Evolutionary conservation across 2,797 vertebrate species (phyloP), one percentile per base, ranked within the genome.

Genomic region (Picus viridis): DNA sequence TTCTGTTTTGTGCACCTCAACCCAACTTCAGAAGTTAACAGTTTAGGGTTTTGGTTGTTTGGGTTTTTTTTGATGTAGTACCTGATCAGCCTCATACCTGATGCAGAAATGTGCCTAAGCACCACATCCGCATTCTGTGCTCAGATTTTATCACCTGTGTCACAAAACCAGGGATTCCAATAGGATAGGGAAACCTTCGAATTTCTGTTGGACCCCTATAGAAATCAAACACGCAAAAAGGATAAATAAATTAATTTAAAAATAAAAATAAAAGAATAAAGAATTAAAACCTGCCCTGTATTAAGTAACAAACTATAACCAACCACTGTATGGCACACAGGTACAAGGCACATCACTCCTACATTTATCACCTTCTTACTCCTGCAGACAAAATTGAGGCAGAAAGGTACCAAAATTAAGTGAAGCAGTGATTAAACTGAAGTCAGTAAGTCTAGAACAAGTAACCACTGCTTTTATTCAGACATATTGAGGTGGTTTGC

Each of bases 321-420:
- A 71, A 49, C 8, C 6, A 5, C 24, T 34, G 3, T 16, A 17
- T 16, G 30, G 11, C 45, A 57, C 62, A 43, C 1, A 2, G 19
- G 14, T 6, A 26, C 2, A 24, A 4, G 8, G 63, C 13, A 91
- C 4, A 6, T 79, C 24, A 19, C 4, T 76, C 10, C 7, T 26
- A 12, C 0, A 0, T 14, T 62, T n/a, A 34, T 57, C 16, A 12
- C 1, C 11, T 51, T 56, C 20, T 79, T 7, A 83, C 2, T 56
- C 27, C 18, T 34, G 5, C 51, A 59, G n/a, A 41, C 9, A 53
- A 4, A 34, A 2, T 2, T 20, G 17, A 41, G 27, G 5, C 8
- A 75, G 13, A 9, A 9, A 81, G 24, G 15, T 32, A 76, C 23
- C 32, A 67, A 83, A 82, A 70, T 10, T 76, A 30, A 16, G 5